phyloP scores from a whole-genome alignment of 2,797 vertebrate genomes.

The Etheostoma perlongum region DNA sequence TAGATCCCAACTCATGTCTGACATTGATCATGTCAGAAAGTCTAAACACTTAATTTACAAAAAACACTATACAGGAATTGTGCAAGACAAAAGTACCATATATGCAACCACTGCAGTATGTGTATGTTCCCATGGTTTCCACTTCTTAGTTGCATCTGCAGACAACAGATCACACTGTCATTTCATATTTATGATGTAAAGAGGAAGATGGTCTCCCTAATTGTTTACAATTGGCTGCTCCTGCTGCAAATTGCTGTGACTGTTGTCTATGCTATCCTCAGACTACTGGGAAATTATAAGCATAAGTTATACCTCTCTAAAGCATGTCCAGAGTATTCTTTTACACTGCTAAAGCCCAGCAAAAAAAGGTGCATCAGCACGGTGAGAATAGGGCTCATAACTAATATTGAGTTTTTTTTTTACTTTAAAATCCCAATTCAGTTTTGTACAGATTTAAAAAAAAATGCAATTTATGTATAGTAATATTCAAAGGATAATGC shows the following conservation, averaged over 20 bases:
- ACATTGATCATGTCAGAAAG: slow-evolving; percentile 24
- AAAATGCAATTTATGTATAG: slow-evolving; percentile 46
- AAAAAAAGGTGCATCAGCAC: slow-evolving; percentile 49
- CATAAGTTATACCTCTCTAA: slow-evolving; percentile 30
- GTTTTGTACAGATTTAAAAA: slow-evolving; percentile 44
- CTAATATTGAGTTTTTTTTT: slow-evolving; percentile 26
- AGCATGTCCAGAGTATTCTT: slow-evolving; percentile 41
- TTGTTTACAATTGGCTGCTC: slow-evolving; percentile 60
- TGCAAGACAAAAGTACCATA: slow-evolving; percentile 24
- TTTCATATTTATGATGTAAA: slow-evolving; percentile 31
- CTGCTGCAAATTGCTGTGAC: slow-evolving; percentile 54
- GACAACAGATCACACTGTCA: background rate
- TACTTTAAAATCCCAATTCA: slow-evolving; percentile 41
- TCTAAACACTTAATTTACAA: slow-evolving; percentile 34
- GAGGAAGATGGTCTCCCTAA: slow-evolving; percentile 18
- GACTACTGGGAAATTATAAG: slow-evolving; percentile 21
- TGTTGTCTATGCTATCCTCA: slow-evolving; percentile 52
- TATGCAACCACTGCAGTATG: slow-evolving; percentile 42
- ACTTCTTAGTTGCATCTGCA: slow-evolving; percentile 15
- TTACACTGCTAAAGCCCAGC: slow-evolving; percentile 46
- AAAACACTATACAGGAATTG: slow-evolving; percentile 31
- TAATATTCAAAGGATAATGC: slow-evolving; percentile 33
- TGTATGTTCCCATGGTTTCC: slow-evolving; percentile 26
- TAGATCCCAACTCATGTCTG: slow-evolving; percentile 18
- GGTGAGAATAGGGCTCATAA: slow-evolving; percentile 20